Conservation (phyloP, 2,888 invertebrate genomes). For the Drosophila lutescens region DNA sequence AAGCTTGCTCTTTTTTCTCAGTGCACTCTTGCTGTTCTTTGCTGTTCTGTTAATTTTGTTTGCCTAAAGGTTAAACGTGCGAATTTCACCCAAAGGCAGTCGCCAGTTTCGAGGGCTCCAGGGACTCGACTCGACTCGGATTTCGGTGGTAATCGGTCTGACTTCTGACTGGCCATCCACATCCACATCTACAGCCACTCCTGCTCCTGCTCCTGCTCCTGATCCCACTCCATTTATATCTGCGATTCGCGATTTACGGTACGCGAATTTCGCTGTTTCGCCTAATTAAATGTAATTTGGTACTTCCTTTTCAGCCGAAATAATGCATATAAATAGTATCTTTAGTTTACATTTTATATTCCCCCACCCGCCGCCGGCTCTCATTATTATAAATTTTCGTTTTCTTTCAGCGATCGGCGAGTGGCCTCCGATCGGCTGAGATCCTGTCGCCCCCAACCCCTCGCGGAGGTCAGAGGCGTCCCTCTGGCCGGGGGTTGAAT, state of each 20-base stretch:
- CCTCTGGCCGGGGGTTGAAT: conserved; percentile 37
- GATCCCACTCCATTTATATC: conserved; percentile 42
- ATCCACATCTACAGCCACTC: conserved; percentile 7
- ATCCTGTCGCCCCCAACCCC: too few relatives aligned
- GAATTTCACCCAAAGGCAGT: conserved; percentile 77
- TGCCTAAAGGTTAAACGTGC: conserved; percentile 81
- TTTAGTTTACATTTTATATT: conserved; percentile 77
- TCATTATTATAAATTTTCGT: conserved; percentile 78
- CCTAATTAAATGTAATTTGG: conserved; percentile 84
- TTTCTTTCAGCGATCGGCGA: conserved; percentile 64
- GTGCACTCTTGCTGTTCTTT: conserved; percentile 41
- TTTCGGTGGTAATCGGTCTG: conserved; percentile 80
- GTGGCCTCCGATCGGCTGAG: conserved; percentile 62
- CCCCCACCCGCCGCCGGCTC: conserved; percentile 31
- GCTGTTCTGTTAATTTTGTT: conserved; percentile 60
- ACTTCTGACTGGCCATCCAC: conserved; percentile 67
- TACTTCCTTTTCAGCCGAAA: conserved; percentile 83
- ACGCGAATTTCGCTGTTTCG: conserved; percentile 74
- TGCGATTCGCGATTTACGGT: conserved; percentile 66
- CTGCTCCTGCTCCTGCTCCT: conserved; percentile 36
- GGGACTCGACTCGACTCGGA: conserved; percentile 14
- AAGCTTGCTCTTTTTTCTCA: conserved; percentile 4
- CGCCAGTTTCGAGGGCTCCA: conserved; percentile 36
- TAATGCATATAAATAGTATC: conserved; percentile 81
- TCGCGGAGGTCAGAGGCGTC: too few relatives aligned